Evolutionary conservation across 2,888 invertebrate genomes (phyloP), one percentile per base, ranked within the genome.

Genomic region (Lochmaea capreae): DNA sequence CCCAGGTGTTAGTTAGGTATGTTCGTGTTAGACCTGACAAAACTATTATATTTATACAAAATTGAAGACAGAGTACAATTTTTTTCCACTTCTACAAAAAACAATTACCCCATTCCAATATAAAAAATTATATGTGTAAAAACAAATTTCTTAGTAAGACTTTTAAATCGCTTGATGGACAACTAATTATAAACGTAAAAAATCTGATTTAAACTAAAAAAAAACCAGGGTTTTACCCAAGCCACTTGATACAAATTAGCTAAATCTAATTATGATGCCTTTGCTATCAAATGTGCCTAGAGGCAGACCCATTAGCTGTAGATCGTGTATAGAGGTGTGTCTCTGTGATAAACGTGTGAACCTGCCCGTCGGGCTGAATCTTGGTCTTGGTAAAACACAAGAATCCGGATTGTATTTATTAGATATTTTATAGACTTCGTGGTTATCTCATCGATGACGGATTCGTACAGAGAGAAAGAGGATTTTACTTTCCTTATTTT

Each of bases 321-420:
- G 72, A 73, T 72, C 76, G 76, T 73, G 73, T 71, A 74, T 58
- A 65, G 71, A 69, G 76, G 76, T 73, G 76, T 76, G 76, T 59
- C 76, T 73, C 46, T 73, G 52, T 75, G 73, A 76, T 76, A 73
- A 76, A 76, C 76, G 76, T 76, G 76, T 67, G 76, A 76, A 76
- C 69, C 68, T 73, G 62, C 62, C 73, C 65, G 61, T 14, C 59
- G 52, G 57, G 52, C 70, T 57, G 58, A 65, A 62, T 73, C 71
- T 76, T 65, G 69, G 72, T 18, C 54, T 70, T 59, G 49, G 71
- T 67, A 65, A 59, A 71, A 71, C 73, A 62, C 65, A 65, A 68
- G 76, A 71, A 76, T 73, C 76, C 71, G 73, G 73, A 76, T 67
- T 63, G 67, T 65, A 71, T 67, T 68, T 73, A 62, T 68, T 68